Evolutionary conservation across 2,797 vertebrate species (phyloP).

Genomic region (Eulemur albifrons): DNA sequence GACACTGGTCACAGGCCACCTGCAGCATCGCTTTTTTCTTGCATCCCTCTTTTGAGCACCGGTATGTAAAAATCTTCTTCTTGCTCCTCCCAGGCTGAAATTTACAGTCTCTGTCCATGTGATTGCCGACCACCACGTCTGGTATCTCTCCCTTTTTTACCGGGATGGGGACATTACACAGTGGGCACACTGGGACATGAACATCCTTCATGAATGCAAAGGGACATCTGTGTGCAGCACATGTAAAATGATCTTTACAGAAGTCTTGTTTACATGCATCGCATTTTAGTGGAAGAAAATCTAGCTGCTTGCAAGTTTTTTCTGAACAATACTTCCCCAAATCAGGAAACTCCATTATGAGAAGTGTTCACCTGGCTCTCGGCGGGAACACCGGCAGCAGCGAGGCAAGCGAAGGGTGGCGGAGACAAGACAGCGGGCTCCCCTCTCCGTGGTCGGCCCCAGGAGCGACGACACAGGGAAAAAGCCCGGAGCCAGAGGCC

Average conservation of each 20-base stretch:
- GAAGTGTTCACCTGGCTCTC: background rate
- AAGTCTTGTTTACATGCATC: slow-evolving; percentile 93
- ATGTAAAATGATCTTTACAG: slow-evolving; percentile 95
- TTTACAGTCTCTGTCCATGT: slow-evolving; percentile 93
- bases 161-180: slow-evolving; percentile 91
- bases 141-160: slow-evolving; percentile 92
- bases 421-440: background rate
- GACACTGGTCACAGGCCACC: slow-evolving; percentile 91
- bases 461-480: background rate
- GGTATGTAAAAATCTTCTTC: slow-evolving; percentile 80
- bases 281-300: slow-evolving; percentile 94
- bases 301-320: slow-evolving; percentile 91
- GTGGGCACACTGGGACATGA: slow-evolving; percentile 94
- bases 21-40: slow-evolving; percentile 89
- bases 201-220: slow-evolving; percentile 95
- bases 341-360: slow-evolving; percentile 93
- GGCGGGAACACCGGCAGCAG: background rate
- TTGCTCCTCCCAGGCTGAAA: slow-evolving; percentile 89
- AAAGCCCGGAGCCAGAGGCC: rapidly evolving
- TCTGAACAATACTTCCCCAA: slow-evolving; percentile 94
- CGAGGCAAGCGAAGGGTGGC: background rate
- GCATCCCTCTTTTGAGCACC: too few relatives aligned
- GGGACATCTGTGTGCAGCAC: slow-evolving; percentile 90
- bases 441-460: background rate
- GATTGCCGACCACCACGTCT: slow-evolving; percentile 92